Conservation (phyloP, 2,888 invertebrate species). For the Drosophila flavopinicola region DNA sequence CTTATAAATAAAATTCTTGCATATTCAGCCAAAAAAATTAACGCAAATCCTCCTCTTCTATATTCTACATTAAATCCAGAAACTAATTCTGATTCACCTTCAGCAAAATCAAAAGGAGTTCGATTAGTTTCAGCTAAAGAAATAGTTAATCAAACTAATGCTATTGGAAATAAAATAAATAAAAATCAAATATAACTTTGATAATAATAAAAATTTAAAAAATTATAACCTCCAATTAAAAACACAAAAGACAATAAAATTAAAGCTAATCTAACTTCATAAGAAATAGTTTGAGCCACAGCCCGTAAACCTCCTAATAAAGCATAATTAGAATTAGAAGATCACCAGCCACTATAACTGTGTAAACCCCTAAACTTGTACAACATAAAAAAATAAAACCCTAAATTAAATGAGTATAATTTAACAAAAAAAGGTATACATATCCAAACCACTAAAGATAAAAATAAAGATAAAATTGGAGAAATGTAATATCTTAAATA, state of each 20-base stretch:
- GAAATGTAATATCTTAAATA: conserved; percentile 87
- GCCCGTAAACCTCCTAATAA: conserved; percentile 88
- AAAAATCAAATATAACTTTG: conserved; percentile 86
- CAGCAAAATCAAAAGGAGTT: conserved; percentile 91
- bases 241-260: conserved; percentile 87
- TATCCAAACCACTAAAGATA: conserved; percentile 86
- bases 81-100: conserved; percentile 91
- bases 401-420: conserved; percentile 86
- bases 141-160: conserved; percentile 86
- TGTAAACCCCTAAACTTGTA: conserved; percentile 88
- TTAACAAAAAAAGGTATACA: conserved; percentile 86
- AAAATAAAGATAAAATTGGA: conserved; percentile 84
- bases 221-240: conserved; percentile 86
- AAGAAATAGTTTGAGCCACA: conserved; percentile 90
- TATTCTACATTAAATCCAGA: conserved; percentile 92
- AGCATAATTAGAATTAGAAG: conserved; percentile 90
- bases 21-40: conserved; percentile 91
- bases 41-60: conserved; percentile 89
- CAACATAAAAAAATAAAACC: conserved; percentile 88
- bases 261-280: conserved; percentile 89
- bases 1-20: conserved; percentile 89
- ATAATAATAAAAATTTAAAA: conserved; percentile 85
- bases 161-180: conserved; percentile 86
- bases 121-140: conserved; percentile 90
- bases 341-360: conserved; percentile 87